phyloP scores from a whole-genome alignment of 2,888 invertebrate genomes.

The Carpatolechia fugitivella region DNA sequence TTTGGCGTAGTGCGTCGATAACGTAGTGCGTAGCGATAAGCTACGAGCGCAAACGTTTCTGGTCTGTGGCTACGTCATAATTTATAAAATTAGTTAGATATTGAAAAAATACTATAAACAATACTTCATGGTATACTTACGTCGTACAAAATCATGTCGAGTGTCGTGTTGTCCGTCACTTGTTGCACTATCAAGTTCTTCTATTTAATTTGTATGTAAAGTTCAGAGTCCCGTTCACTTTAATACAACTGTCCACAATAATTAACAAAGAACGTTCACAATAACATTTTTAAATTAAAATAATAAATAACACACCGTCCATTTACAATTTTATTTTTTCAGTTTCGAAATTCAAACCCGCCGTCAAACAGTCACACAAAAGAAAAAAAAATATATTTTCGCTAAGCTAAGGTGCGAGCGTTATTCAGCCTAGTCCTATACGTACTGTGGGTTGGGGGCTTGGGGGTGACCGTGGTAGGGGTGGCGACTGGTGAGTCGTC shows the following conservation, averaged over 20 bases:
- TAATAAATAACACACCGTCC: not conserved
- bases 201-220: constrained; percentile 15
- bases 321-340: not conserved
- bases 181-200: constrained; percentile 56
- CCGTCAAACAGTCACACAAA: too few relatives aligned
- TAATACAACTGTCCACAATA: too few relatives aligned
- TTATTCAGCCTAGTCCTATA: constrained; percentile 28
- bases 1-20: too few relatives aligned
- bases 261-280: too few relatives aligned
- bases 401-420: constrained; percentile 26
- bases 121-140: constrained; percentile 62
- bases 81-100: too few relatives aligned
- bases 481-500: constrained; percentile 32
- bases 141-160: constrained; percentile 68
- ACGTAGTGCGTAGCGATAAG: too few relatives aligned
- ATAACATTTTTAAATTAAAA: not conserved
- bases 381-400: not conserved
- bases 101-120: too few relatives aligned
- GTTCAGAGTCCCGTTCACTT: not conserved
- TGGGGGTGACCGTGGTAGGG: constrained; percentile 33
- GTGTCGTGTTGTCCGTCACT: constrained; percentile 48
- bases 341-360: not conserved
- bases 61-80: too few relatives aligned
- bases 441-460: constrained; percentile 44
- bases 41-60: too few relatives aligned